Base-by-base conservation (phyloP, 2,888 invertebrate species). In the Hirtodrosophila alboralis region DNA sequence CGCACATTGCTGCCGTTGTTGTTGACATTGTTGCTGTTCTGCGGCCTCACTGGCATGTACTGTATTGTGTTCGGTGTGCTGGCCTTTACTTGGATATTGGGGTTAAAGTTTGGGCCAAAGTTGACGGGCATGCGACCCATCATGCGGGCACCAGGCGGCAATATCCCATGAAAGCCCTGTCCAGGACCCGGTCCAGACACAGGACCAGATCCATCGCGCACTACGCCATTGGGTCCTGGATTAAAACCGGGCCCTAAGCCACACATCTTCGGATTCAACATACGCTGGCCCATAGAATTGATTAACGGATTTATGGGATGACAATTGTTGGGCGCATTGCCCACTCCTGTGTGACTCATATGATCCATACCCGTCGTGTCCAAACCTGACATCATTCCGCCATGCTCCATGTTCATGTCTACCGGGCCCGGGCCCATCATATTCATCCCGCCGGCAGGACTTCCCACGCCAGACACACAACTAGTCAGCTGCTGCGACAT, bases 1-100 rank as follows among this genome's bases (percentile, higher is more conserved):
- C 96, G 92, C 0, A 95, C 95, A 47, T 93, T 94, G 21, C 92
- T 49, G 1, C 47, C 53, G 34, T 54, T 60, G 26, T 54, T 84
- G 28, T 60, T 80, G 83, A 94, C 94, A 49, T 93, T 94, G 13
- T 45, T 59, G 18, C 37, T 75, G 84, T 94, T 94, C 89, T 97
- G 97, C n/a, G 98, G 96, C 91, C 97, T 93, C 45, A 97, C 96
- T 14, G 98, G 98, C 90, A 98, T 93, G 92, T 98, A 98, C 92
- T 98, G 98, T 89, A 98, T 98, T 28, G 98, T 98, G 91, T 98
- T 98, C 0, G 98, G 98, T 8, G 98, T 97, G 90, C 96, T 97
- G 7, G 98, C 96, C 91, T 98, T 98, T 18, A 98, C 97, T 91
- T 97, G 96, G 33, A 97, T 95, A 90, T 96, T 98, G 0, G 89